Conservation (phyloP, 2,888 invertebrate species). For the Ctenicera cuprea region DNA sequence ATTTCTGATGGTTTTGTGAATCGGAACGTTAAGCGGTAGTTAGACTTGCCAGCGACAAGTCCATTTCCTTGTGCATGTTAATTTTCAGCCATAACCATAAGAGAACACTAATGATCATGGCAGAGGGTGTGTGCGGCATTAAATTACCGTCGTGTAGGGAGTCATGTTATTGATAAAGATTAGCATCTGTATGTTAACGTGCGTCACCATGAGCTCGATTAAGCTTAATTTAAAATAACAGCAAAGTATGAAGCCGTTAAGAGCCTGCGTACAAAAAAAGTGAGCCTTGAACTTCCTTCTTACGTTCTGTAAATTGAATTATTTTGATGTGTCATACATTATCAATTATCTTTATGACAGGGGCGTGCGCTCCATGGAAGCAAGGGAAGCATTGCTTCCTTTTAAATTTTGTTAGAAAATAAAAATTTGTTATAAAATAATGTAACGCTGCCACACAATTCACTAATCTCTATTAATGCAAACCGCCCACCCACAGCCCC, state of each 20-base stretch:
- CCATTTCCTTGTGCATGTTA: slow-evolving; percentile 22
- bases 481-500: too few relatives aligned
- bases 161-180: slow-evolving; percentile 40
- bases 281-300: background rate
- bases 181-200: slow-evolving; percentile 37
- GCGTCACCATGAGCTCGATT: slow-evolving; percentile 22
- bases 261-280: slow-evolving; percentile 4
- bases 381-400: too few relatives aligned
- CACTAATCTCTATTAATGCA: too few relatives aligned
- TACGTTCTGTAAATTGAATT: too few relatives aligned
- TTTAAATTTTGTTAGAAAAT: too few relatives aligned
- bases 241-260: slow-evolving; percentile 12
- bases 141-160: slow-evolving; percentile 39
- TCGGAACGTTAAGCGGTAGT: slow-evolving; percentile 1
- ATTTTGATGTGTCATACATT: too few relatives aligned
- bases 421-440: too few relatives aligned
- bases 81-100: slow-evolving; percentile 34
- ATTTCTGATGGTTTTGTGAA: slow-evolving; percentile 7
- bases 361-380: too few relatives aligned
- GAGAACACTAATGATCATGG: slow-evolving; percentile 29
- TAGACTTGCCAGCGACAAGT: slow-evolving; percentile 17
- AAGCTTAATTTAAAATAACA: slow-evolving; percentile 35
- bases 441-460: too few relatives aligned
- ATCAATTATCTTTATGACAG: too few relatives aligned
- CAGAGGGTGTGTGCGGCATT: slow-evolving; percentile 27